Conservation (phyloP, 2,888 invertebrate species). For the Athetis lepigone region DNA sequence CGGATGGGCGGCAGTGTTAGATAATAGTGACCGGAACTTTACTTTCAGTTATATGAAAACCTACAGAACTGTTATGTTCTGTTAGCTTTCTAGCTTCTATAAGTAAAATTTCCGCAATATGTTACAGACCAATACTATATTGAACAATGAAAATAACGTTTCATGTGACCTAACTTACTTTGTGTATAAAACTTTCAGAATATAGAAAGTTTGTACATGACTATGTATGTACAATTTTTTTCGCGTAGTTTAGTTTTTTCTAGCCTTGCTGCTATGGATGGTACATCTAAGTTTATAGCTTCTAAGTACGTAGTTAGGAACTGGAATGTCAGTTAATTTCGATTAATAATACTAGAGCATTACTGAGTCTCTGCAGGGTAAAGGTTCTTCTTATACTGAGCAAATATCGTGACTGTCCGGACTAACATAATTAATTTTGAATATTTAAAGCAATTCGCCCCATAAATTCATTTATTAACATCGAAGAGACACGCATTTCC, state of each 20-base stretch:
- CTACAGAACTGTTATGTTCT: constrained; percentile 1
- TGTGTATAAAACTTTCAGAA: background rate
- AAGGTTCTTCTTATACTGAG: no score
- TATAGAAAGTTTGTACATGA: background rate
- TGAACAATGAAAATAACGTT: constrained; percentile 17
- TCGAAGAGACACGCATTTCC: background rate
- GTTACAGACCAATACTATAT: constrained; percentile 1
- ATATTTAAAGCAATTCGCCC: no score
- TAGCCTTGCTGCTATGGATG: no score
- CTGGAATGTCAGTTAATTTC: no score
- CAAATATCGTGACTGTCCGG: no score
- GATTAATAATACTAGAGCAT: no score
- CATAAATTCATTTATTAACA: no score
- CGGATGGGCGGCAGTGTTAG: constrained; percentile 14
- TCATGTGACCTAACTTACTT: background rate
- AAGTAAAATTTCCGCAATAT: constrained; percentile 12
- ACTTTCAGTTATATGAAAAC: background rate
- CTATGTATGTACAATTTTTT: background rate
- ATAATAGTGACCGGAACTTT: constrained; percentile 30
- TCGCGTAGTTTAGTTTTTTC: background rate
- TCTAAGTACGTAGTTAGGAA: no score
- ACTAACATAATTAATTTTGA: no score
- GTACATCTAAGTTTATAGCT: no score
- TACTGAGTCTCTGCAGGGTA: no score
- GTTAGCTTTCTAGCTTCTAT: constrained; percentile 24